Evolutionary conservation across 2,797 vertebrate species (phyloP), one percentile per base, ranked within the genome.

Genomic region (Nyctalus aviator): DNA sequence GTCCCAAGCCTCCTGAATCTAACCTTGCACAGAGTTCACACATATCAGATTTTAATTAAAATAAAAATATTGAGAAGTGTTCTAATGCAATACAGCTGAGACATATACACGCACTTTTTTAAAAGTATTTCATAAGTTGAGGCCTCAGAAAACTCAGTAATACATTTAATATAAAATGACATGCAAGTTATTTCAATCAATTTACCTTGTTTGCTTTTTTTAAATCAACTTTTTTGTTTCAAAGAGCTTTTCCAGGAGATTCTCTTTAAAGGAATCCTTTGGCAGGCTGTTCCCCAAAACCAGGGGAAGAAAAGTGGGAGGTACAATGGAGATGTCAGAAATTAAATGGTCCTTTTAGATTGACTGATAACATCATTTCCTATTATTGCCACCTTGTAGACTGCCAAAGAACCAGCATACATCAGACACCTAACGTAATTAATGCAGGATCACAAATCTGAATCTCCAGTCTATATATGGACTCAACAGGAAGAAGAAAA

Each of bases 281-380:
- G 0, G 89, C 95, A 97, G 93, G 5, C 92, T 97, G 69, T 95
- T 98, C 71, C 89, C 75, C 94, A 66, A 96, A 97, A 97, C 44
- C 93, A 41, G 1, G 41, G 11, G 0, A 32, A 8, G 96, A 97
- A 92, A 97, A 84, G 91, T 97, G n/a, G 59, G n/a, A 93, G 94
- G 41, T 92, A 95, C 97, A 97, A 96, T 46, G 93, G 94, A 97
- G 96, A 96, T 89, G 96, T 97, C 94, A 97, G 97, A 97, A 96
- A 84, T 81, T 3, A 59, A 98, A 96, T 90, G 95, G 97, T 95
- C 95, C 96, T 96, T 98, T 97, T 97, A 96, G 97, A 97, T 95
- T 97, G 97, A 98, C 97, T 98, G 98, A 98, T 98, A 98, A 97
- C 96, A 98, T 98, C 97, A 97, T 97, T 98, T 94, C 95, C 93